phyloP scores from a whole-genome alignment of 2,797 vertebrate species.

The Scyliorhinus canicula region DNA sequence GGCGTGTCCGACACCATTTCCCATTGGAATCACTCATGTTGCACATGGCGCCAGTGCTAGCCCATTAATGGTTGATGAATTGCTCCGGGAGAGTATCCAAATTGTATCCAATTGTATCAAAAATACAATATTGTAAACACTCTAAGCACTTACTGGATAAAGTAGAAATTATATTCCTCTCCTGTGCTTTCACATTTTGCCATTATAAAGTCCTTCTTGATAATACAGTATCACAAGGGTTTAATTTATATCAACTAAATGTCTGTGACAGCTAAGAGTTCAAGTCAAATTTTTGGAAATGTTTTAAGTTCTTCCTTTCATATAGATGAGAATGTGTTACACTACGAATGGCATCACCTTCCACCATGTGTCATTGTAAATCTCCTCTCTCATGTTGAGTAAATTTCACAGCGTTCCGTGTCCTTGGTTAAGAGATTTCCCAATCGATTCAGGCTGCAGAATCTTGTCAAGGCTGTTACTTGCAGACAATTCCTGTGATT shows the following conservation, averaged over 20 bases:
- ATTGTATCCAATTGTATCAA: too few species aligned
- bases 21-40: too few species aligned
- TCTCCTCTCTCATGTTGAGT: not conserved
- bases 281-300: not conserved
- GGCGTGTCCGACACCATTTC: too few species aligned
- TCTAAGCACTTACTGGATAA: not conserved
- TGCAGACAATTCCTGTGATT: not conserved
- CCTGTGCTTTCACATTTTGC: not conserved
- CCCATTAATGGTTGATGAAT: too few species aligned
- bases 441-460: not conserved
- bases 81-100: too few species aligned
- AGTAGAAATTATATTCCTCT: not conserved
- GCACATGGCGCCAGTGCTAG: too few species aligned
- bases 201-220: not conserved
- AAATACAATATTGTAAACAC: not conserved
- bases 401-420: not conserved
- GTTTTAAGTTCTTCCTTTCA: not conserved
- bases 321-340: not conserved
- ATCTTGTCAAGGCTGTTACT: not conserved
- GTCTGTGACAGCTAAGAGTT: not conserved
- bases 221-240: not conserved
- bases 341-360: not conserved
- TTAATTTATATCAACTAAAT: not conserved
- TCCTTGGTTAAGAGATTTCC: not conserved
- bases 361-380: not conserved